A percentile compares a stretch with the other conserved stretches of the same genome.
phyloP scores from a whole-genome alignment of 2,797 vertebrate species.

The Sebastes taczanowskii region DNA sequence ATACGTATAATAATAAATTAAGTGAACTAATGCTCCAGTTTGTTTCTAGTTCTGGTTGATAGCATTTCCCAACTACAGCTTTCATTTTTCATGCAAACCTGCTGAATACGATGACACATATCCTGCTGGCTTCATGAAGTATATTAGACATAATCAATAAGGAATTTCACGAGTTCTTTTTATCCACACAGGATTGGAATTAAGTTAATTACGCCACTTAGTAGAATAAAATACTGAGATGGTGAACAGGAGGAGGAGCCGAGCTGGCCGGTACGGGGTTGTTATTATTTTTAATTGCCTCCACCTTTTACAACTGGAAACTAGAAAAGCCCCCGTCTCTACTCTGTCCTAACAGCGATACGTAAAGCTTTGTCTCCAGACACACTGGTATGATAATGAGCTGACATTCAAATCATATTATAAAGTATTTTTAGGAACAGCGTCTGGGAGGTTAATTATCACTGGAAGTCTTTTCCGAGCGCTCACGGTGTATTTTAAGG shows the following conservation, averaged over 20 bases:
- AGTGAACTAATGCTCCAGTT: not conserved
- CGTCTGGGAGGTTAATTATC: conserved; percentile 1
- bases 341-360: not conserved
- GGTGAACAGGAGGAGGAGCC: not conserved
- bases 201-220: not conserved
- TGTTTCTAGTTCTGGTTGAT: not conserved
- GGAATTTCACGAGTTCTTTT: not conserved
- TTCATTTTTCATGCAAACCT: not conserved
- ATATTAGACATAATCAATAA: not conserved
- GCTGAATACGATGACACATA: not conserved
- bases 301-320: not conserved
- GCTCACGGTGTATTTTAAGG: conserved; percentile 32
- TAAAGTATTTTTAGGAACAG: conserved; percentile 9
- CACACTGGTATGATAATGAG: conserved; percentile 30
- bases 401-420: conserved; percentile 26
- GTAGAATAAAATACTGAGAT: not conserved
- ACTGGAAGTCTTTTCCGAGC: not conserved
- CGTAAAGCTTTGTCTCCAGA: not conserved
- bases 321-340: not conserved
- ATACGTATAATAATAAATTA: not conserved
- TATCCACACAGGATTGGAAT: not conserved
- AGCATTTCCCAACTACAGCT: not conserved
- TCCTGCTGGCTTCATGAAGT: not conserved
- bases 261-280: not conserved
- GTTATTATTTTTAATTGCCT: conserved; percentile 27